A percentile compares a stretch with the other conserved stretches of the same genome.
Conservation (phyloP, 2,888 invertebrate genomes). For the Dynastes grantii region DNA sequence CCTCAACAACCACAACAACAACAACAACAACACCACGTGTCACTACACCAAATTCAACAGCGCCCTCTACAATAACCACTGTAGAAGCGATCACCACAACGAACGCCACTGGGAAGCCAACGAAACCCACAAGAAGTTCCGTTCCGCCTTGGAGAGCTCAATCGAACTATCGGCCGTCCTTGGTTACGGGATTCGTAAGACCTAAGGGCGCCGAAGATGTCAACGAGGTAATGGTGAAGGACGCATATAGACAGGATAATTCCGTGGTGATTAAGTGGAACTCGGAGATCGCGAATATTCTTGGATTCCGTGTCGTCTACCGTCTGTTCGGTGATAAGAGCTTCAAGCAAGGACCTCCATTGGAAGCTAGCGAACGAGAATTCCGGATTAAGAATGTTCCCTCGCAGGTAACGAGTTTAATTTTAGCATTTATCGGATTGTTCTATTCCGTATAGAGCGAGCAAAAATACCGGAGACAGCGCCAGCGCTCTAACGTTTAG, state of each 20-base stretch:
- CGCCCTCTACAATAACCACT: constrained; percentile 60
- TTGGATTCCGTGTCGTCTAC: constrained; percentile 93
- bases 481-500: too few relatives aligned
- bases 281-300: constrained; percentile 87
- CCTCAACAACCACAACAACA: constrained; percentile 54
- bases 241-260: constrained; percentile 88
- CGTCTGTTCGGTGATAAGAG: constrained; percentile 90
- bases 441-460: too few relatives aligned
- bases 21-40: constrained; percentile 48
- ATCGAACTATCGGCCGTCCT: constrained; percentile 77
- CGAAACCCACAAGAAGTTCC: constrained; percentile 58
- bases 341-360: constrained; percentile 91
- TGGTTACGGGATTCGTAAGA: constrained; percentile 81
- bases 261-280: constrained; percentile 94
- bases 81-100: constrained; percentile 63
- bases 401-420: constrained; percentile 77
- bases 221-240: constrained; percentile 86
- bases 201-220: constrained; percentile 78
- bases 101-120: constrained; percentile 59
- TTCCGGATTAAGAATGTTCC: constrained; percentile 95
- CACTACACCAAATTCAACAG: constrained; percentile 60
- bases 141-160: constrained; percentile 65
- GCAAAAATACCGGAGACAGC: too few relatives aligned
- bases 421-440: background rate
- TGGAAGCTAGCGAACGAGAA: constrained; percentile 91